Evolutionary conservation across 53 echinoderm and acorn worm genomes (phyloP).

Genomic region (Mesocentrotus franciscanus): DNA sequence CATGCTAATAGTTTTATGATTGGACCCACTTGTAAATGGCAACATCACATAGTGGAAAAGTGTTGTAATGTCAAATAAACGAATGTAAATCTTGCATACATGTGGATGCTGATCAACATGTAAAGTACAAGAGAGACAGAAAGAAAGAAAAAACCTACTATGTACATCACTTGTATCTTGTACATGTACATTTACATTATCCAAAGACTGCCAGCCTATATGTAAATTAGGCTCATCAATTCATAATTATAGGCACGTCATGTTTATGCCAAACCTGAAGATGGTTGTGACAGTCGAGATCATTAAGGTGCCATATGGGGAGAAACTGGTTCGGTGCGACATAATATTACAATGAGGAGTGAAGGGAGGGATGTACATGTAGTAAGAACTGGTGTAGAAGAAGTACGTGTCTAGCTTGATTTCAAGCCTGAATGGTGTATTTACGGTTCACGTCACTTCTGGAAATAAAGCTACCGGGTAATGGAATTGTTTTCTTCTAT

Average conservation of each 20-base stretch:
- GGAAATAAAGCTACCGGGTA: background rate
- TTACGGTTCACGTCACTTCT: background rate
- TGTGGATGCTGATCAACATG: no score
- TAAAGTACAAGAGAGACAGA: no score
- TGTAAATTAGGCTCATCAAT: slow-evolving; percentile 49
- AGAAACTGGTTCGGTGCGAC: background rate
- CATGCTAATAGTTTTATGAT: no score
- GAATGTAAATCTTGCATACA: no score
- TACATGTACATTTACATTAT: background rate
- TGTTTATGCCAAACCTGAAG: slow-evolving; percentile 25
- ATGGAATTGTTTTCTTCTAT: background rate
- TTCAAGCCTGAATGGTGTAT: slow-evolving; percentile 20
- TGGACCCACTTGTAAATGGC: no score
- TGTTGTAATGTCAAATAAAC: no score
- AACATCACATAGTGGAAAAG: no score
- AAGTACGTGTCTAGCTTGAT: background rate
- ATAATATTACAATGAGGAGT: background rate
- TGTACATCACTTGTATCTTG: background rate
- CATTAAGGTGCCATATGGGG: slow-evolving; percentile 60
- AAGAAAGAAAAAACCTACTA: no score
- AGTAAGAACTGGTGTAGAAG: background rate
- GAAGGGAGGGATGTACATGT: background rate
- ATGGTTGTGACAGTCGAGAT: slow-evolving; percentile 46
- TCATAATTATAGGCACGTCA: slow-evolving; percentile 6
- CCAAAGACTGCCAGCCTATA: background rate